Conservation (phyloP, 2,113 vertebrate species). For the Siphamia tubifer region DNA sequence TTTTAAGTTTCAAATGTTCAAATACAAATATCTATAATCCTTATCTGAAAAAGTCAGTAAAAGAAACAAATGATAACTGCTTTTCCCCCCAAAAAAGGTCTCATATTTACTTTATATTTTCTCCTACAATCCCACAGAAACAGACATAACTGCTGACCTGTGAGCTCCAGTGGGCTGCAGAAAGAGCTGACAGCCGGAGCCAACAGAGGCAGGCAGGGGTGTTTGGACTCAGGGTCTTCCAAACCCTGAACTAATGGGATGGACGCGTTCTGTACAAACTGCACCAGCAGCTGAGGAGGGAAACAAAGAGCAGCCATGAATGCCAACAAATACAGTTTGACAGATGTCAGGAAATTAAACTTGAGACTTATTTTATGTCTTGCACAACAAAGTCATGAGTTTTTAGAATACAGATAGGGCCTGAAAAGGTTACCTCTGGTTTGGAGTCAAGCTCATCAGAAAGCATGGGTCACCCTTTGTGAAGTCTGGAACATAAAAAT, state of each 20-base stretch:
- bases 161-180: slow-evolving; percentile 90
- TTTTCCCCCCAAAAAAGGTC: too few species aligned
- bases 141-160: slow-evolving; percentile 80
- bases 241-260: slow-evolving; percentile 92
- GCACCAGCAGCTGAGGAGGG: slow-evolving; percentile 91
- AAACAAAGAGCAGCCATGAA: not conserved
- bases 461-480: slow-evolving; percentile 94
- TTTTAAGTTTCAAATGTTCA: too few species aligned
- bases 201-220: slow-evolving; percentile 89
- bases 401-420: not conserved
- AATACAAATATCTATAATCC: too few species aligned
- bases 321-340: not conserved
- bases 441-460: slow-evolving; percentile 99
- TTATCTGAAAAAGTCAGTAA: too few species aligned
- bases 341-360: not conserved
- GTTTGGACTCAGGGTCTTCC: slow-evolving; percentile 89
- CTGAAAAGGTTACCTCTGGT: slow-evolving; percentile 87
- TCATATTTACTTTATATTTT: not conserved
- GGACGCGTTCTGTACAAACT: slow-evolving; percentile 98
- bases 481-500: slow-evolving; percentile 69
- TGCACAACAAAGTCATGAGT: not conserved
- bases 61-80: too few species aligned
- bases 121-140: not conserved
- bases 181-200: slow-evolving; percentile 86
- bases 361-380: not conserved